Evolutionary conservation across 2,888 invertebrate genomes (phyloP), one percentile per base, ranked within the genome.

Genomic region (Steinernema hermaphroditum): DNA sequence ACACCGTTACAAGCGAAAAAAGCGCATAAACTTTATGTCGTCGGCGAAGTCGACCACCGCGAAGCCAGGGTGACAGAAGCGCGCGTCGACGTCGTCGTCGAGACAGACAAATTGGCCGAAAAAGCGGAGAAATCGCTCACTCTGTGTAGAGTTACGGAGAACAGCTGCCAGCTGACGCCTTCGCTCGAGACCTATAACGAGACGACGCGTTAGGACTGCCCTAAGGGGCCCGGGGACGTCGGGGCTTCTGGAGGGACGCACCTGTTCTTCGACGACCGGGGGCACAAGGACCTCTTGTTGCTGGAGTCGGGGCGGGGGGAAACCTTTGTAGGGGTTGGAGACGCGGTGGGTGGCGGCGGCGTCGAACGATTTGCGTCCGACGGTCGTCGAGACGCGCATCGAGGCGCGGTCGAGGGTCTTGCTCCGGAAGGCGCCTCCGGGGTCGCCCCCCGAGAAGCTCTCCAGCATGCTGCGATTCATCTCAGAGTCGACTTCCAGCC

Each of bases 121-220:
- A 62, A 62, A 62, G 62, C 27, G 27, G 62, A 62, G 27, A 54
- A 24, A 78, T 54, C 54, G 54, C 83, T 74, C 68, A 84, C 85
- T 76, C 83, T 72, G 68, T 85, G 83, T 41, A 85, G 75, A 29
- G 81, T 82, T 68, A 85, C 83, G 72, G 83, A 83, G 71, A 85
- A 77, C 74, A 85, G 75, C 75, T 85, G 85, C 84, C 84, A 85
- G 68, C 80, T 76, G 69, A 72, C 72, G 32, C 62, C 62, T 62
- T 62, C 62, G 62, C 32, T 19, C 12, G 29, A 32, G 62, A 62
- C 32, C 62, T 62, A 32, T 32, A 62, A 62, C 16, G 32, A 62
- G 62, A 16, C 16, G 62, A 62, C 32, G 54, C 54, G 27, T 54
- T 54, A 24, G 54, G 54, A 54, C 54, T 24, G 54, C 54, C 14